Evolutionary conservation across 1,140 invertebrate species (phyloP), one percentile per base, ranked within the genome.

Genomic region (Sinella curviseta): DNA sequence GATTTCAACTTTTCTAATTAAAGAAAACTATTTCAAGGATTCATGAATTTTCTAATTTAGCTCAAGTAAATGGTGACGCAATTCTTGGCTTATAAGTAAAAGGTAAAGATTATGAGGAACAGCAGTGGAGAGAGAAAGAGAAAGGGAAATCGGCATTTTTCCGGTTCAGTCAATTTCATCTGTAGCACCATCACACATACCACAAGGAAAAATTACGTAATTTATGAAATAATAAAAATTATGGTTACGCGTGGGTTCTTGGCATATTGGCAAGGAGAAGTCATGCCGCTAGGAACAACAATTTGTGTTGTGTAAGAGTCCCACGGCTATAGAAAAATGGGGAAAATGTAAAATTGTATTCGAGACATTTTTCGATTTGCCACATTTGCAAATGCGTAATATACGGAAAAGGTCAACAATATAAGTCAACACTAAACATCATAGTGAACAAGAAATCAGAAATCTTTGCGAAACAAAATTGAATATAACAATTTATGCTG

Each of bases 1-100:
- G 26, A 70, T 70, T 70, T 70, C 12, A 70, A 70, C 65, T 70
- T 70, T 70, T 70, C 65, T 70, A 70, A 70, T 70, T 70, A 70
- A 70, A 4, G 30, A 70, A 70, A 70, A 70, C 65, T 70, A 70
- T 70, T 70, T 70, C 65, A 31, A 70, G 30, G 65, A 70, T 33
- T 70, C 65, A 70, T 70, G 65, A 4, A 33, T 31, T 70, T 70
- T 70, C 65, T 70, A 70, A 70, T 70, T 70, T 70, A 30, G 65
- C 24, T 70, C 31, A 30, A 30, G 26, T 70, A 24, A 70, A 70
- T 1, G 26, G 57, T 65, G 57, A 17, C 16, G 16, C 24, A n/a
- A 14, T 8, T n/a, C 8, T 16, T 48, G 39, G 8, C 39, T 16
- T 16, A 17, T 65, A 48, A 48, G 39, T 26, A 17, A 26, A 65